Evolutionary conservation across 2,113 vertebrate species (phyloP), one percentile per base, ranked within the genome.

Genomic region (Rallus limicola): DNA sequence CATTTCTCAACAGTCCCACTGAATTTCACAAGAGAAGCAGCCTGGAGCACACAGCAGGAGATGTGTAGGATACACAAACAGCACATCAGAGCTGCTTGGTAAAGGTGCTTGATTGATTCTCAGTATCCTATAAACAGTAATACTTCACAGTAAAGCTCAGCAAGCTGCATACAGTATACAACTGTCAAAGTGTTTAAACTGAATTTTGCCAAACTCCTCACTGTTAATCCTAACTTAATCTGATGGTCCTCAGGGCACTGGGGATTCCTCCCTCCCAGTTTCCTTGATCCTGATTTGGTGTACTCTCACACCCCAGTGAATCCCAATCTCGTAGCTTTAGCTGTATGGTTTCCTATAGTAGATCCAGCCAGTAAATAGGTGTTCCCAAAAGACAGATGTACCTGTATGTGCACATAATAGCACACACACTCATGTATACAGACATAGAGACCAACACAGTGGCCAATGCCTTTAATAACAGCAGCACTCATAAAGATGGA

Each of bases 11-110:
- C 11, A 42, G 1, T 3, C 7, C 33, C 14, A n/a, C 26, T 36
- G 76, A 91, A 68, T 86, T 92, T 76, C 50, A 64, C 24, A 86
- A 81, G 31, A 71, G 55, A 88, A 88, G 25, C 29, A 83, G n/a
- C 64, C 68, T 80, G 55, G 12, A 88, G 28, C 34, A 56, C 46
- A 53, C 31, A 83, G 58, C 33, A 53, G 63, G 77, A 68, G 26
- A 64, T 88, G 48, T 21, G 31, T 28, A 88, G 31, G 19, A 80
- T 72, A 62, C 0, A 0, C 7, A 81, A 90, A 52, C 7, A 90
- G 17, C 11, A 7, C 36, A 42, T 58, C 34, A 62, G 33, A 80
- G 9, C 19, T 65, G 15, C 42, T 80, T 6, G 0, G 15, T 40
- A 58, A 69, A 85, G 11, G 28, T 19, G 62, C 13, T 29, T 72